Conservation (phyloP, 1,140 invertebrate genomes). For the Oppia nitens region DNA sequence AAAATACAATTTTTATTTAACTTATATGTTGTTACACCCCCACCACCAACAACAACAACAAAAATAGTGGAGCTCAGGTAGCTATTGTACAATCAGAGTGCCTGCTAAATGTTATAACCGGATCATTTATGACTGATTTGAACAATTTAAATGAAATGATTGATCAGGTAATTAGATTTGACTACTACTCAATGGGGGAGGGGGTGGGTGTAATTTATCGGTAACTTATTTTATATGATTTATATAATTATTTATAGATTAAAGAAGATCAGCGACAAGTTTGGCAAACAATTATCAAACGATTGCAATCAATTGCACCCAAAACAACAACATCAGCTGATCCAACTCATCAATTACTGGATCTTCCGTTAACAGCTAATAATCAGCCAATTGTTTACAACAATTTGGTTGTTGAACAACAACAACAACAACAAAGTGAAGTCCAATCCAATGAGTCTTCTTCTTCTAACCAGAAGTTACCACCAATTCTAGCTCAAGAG, state of each 20-base stretch:
- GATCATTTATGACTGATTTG: conserved; percentile 4
- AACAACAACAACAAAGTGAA: not conserved
- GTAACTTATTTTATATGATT: not conserved
- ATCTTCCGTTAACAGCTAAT: no score
- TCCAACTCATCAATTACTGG: not conserved
- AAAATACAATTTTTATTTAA: no score
- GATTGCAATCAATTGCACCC: not conserved
- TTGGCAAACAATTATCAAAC: not conserved
- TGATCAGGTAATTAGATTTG: not conserved
- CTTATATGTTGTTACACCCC: no score
- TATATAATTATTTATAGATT: not conserved
- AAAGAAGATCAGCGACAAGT: conserved; percentile 5
- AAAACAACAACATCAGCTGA: not conserved
- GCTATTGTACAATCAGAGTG: conserved; percentile 13
- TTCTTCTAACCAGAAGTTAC: no score
- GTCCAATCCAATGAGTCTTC: not conserved
- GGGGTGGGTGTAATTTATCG: no score
- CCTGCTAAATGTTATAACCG: conserved; percentile 11
- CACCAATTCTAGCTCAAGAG: not conserved
- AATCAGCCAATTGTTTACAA: no score
- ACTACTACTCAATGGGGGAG: not conserved
- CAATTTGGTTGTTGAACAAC: no score
- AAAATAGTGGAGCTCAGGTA: conserved; percentile 16
- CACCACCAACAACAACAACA: no score
- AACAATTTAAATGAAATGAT: not conserved